A percentile compares a stretch with the other conserved stretches of the same genome.
Conservation (phyloP, 2,113 vertebrate genomes). For the Corynorhinus townsendii region DNA sequence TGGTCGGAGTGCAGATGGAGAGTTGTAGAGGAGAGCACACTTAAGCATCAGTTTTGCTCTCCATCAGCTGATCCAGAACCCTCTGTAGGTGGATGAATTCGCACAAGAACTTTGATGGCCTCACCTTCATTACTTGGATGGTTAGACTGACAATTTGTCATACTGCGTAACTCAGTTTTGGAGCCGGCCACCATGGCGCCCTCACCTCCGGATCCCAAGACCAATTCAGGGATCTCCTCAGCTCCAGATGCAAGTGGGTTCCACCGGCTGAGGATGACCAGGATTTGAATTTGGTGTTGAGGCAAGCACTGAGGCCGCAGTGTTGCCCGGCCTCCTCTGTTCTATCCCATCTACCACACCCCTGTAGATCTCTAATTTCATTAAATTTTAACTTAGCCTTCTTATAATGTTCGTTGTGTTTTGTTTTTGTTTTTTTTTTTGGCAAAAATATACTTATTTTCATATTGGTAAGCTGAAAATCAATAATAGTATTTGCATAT, state of each 20-base stretch:
- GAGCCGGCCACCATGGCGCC: conserved; percentile 71
- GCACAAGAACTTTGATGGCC: conserved; percentile 92
- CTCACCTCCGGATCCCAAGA: accelerated
- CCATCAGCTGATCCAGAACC: conserved; percentile 77
- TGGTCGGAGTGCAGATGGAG: conserved; percentile 92
- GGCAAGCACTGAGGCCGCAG: background rate
- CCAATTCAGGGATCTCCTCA: accelerated
- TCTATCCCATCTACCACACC: background rate
- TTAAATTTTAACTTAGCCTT: background rate
- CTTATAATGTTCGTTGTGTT: background rate
- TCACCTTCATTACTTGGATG: conserved; percentile 86
- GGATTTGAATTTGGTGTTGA: conserved; percentile 80
- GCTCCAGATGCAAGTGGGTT: accelerated
- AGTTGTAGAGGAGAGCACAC: conserved; percentile 86
- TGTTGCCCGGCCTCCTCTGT: background rate
- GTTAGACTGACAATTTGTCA: too few relatives aligned
- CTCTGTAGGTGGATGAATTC: conserved; percentile 89
- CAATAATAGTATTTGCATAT: background rate
- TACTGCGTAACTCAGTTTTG: conserved; percentile 62
- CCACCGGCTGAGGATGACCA: conserved; percentile 67
- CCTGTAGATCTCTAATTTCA: background rate
- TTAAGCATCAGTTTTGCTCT: conserved; percentile 87
- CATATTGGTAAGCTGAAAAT: background rate
- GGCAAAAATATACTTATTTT: background rate
- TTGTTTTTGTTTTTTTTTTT: background rate